A percentile compares a stretch with the other conserved stretches of the same genome.
phyloP scores from a whole-genome alignment of 1,140 invertebrate species.

The Drosophila varians region DNA sequence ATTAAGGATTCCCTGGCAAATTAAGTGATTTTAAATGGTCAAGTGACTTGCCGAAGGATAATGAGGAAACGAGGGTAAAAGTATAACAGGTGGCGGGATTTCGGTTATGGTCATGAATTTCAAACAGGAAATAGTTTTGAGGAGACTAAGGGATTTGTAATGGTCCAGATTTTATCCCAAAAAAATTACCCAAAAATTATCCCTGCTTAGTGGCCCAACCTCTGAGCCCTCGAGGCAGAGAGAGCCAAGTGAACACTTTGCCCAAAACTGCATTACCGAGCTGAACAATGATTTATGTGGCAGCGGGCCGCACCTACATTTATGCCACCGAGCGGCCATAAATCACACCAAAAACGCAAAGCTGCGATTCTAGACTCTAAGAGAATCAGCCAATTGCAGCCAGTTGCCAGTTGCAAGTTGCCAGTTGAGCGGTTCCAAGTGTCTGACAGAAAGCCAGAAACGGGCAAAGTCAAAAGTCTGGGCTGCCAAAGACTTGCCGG shows the following conservation, averaged over 20 bases:
- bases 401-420: not conserved
- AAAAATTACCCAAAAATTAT: conserved; percentile 46
- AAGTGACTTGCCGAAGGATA: conserved; percentile 44
- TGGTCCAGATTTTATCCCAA: not conserved
- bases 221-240: not conserved
- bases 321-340: conserved; percentile 76
- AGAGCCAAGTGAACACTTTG: conserved; percentile 40
- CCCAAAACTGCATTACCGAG: conserved; percentile 60
- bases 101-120: not conserved
- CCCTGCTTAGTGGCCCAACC: conserved; percentile 11
- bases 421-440: conserved; percentile 26
- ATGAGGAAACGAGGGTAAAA: conserved; percentile 3
- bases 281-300: conserved; percentile 78
- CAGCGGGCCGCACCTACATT: conserved; percentile 73
- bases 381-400: conserved; percentile 6
- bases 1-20: conserved; percentile 29
- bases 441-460: conserved; percentile 51
- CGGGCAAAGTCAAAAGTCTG: conserved; percentile 51
- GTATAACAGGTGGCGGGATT: conserved; percentile 56
- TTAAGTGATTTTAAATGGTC: conserved; percentile 65
- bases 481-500: conserved; percentile 16
- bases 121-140: not conserved
- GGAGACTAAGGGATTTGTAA: not conserved
- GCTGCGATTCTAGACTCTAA: conserved; percentile 52
- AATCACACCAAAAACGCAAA: conserved; percentile 78